A percentile compares a stretch with the other conserved stretches of the same genome.
These are phyloP conservation scores for Onychomys torridus DNA, from an alignment of 2,797 vertebrate genomes.

Conservation along the genomic window DNA sequence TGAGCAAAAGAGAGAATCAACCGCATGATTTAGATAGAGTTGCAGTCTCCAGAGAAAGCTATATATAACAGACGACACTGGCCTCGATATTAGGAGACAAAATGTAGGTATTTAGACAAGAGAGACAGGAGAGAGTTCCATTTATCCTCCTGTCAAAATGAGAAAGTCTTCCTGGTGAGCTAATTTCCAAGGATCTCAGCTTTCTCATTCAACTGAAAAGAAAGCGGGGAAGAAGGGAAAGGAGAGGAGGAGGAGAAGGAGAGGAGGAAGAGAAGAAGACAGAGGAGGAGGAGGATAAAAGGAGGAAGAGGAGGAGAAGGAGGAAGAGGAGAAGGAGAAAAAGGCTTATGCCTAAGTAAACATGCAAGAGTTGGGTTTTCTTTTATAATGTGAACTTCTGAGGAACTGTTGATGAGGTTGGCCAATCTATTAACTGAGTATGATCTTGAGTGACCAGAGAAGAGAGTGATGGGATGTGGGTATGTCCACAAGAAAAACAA, in stretches of 20 bases:
- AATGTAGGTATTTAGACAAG: not conserved
- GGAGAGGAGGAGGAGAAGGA: not conserved
- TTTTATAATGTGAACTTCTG: not conserved
- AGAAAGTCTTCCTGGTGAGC: constrained; percentile 28
- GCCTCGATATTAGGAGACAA: not conserved
- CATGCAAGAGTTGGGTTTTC: constrained; percentile 32
- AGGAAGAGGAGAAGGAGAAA: not conserved
- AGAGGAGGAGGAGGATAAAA: not conserved
- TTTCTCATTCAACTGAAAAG: constrained; percentile 14
- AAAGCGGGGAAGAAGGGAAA: not conserved
- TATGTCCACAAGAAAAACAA: not conserved
- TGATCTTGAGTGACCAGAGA: constrained; percentile 12
- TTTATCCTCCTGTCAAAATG: not conserved
- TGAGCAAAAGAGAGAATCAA: not conserved
- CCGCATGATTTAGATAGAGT: not conserved
- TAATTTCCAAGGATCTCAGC: constrained; percentile 7
- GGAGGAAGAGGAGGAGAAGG: no score
- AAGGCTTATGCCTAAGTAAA: constrained; percentile 19
- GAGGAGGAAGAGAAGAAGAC: not conserved
- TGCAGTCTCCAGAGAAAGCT: not conserved
- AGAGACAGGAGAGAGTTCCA: not conserved
- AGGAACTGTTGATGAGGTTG: not conserved
- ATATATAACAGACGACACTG: not conserved
- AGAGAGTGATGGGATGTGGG: not conserved
- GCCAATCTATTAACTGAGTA: not conserved